phyloP scores from a whole-genome alignment of 2,797 vertebrate species.

The Pelodytes ibericus region DNA sequence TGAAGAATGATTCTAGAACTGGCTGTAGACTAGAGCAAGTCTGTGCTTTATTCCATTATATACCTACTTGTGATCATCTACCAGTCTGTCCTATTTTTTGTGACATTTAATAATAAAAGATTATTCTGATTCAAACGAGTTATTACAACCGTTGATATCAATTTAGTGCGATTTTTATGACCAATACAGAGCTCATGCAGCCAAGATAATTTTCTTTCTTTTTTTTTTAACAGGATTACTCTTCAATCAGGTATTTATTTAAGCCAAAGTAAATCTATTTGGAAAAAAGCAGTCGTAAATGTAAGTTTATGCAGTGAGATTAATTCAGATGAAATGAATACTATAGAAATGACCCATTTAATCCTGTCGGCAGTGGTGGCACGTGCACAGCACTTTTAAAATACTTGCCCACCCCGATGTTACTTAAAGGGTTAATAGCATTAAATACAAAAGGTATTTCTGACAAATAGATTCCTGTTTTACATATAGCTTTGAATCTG shows the following conservation, averaged over 20 bases:
- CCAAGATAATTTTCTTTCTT: slow-evolving; percentile 63
- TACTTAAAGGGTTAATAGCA: no score
- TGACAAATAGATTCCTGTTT: no score
- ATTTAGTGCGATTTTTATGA: slow-evolving; percentile 64
- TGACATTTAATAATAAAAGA: slow-evolving; percentile 64
- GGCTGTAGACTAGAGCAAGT: no score
- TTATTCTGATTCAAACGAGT: slow-evolving; percentile 68
- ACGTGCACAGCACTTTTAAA: no score
- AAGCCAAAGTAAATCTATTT: slow-evolving; percentile 67
- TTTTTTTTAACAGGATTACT: slow-evolving; percentile 69
- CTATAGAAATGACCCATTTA: slow-evolving; percentile 66
- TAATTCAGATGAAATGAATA: slow-evolving; percentile 69
- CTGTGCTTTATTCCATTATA: no score
- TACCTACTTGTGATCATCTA: no score
- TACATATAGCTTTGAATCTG: no score
- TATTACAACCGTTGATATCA: slow-evolving; percentile 69
- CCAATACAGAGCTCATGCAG: slow-evolving; percentile 62
- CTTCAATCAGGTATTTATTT: slow-evolving; percentile 66
- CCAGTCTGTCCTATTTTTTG: not conserved
- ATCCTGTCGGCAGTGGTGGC: not conserved
- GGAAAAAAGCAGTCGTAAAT: slow-evolving; percentile 52
- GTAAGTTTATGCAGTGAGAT: slow-evolving; percentile 64
- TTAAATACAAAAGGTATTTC: no score
- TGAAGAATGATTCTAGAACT: no score
- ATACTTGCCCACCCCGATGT: no score